phyloP scores from a whole-genome alignment of 2,797 vertebrate species.

The Pangasius krempfi region DNA sequence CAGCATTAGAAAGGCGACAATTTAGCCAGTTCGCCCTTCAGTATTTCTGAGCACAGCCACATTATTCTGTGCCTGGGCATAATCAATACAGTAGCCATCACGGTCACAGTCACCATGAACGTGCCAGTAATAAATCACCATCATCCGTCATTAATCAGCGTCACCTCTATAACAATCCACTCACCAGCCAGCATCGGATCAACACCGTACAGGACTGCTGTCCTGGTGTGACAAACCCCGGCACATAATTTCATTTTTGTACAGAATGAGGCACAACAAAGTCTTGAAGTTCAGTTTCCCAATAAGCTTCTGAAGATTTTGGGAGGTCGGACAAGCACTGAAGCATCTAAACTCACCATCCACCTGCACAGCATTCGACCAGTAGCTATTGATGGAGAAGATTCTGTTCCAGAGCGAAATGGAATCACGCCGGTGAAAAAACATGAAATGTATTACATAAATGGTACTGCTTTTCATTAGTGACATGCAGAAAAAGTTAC shows the following conservation, averaged over 20 bases:
- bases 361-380: neutral
- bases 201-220: neutral
- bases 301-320: neutral
- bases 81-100: constrained; percentile 20
- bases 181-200: neutral
- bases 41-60: neutral
- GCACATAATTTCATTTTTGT: neutral
- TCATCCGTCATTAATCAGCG: neutral
- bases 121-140: neutral
- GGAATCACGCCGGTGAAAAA: neutral
- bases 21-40: neutral
- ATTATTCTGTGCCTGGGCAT: neutral
- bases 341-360: neutral
- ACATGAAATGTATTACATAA: neutral
- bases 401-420: neutral
- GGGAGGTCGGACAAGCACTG: neutral
- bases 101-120: neutral
- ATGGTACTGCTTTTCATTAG: neutral
- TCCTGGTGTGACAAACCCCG: neutral
- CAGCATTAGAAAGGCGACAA: neutral
- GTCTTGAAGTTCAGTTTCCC: neutral
- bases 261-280: neutral
- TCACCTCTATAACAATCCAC: neutral
- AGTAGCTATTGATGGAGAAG: neutral
- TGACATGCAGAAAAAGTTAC: neutral